phyloP scores from a whole-genome alignment of 2,888 invertebrate species.

The Pachydiplax longipennis region DNA sequence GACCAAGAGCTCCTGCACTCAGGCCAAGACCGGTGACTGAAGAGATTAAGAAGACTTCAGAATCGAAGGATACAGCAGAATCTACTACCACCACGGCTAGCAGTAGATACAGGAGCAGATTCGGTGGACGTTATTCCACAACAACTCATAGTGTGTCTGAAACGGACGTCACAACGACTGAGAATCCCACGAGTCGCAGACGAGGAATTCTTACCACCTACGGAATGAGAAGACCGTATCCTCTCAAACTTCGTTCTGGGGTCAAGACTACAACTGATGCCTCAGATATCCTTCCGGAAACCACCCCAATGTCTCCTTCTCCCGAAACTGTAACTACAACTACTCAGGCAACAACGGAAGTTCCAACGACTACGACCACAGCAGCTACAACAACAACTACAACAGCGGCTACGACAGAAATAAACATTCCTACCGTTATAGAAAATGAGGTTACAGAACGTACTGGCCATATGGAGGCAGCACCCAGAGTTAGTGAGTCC shows the following conservation, averaged over 20 bases:
- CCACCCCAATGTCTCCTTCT: neutral
- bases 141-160: neutral
- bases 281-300: neutral
- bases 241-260: slow-evolving; percentile 53
- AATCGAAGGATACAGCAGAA: neutral
- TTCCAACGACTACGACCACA: slow-evolving; percentile 62
- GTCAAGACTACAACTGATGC: slow-evolving; percentile 29
- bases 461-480: no score
- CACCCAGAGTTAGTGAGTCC: neutral
- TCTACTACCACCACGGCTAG: neutral
- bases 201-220: slow-evolving; percentile 8
- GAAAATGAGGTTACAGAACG: slow-evolving; percentile 3
- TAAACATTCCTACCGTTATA: neutral
- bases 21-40: neutral
- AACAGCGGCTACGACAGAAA: slow-evolving; percentile 30
- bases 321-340: neutral
- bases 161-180: neutral
- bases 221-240: slow-evolving; percentile 53
- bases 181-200: slow-evolving; percentile 18
- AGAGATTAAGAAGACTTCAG: neutral
- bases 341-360: slow-evolving; percentile 58
- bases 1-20: slow-evolving; percentile 4
- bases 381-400: slow-evolving; percentile 61
- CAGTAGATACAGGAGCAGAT: slow-evolving; percentile 12
- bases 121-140: neutral